phyloP scores from a whole-genome alignment of 2,797 vertebrate genomes.

The Sebastes taczanowskii region DNA sequence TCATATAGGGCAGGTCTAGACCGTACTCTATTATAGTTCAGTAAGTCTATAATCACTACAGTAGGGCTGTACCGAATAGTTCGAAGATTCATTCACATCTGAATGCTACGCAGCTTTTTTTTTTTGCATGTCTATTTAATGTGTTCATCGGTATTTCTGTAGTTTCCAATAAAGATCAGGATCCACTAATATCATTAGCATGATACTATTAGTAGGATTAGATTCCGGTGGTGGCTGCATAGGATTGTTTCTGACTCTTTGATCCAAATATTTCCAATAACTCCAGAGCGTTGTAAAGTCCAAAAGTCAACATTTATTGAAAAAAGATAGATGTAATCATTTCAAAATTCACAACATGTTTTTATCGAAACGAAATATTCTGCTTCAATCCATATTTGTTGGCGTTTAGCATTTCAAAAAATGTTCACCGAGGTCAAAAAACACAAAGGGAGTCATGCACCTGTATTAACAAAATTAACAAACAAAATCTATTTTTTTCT shows the following conservation, averaged over 20 bases:
- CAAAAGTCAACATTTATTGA: not conserved
- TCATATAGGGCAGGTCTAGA: no score
- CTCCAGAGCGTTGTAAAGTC: not conserved
- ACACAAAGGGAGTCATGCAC: not conserved
- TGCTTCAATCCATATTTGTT: not conserved
- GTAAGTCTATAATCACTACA: not conserved
- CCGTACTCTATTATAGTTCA: no score
- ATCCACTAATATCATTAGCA: no score
- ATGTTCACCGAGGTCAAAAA: not conserved
- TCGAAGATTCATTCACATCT: not conserved
- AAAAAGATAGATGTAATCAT: not conserved
- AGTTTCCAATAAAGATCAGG: no score
- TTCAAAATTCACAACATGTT: not conserved
- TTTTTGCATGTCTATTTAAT: no score
- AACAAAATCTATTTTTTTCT: no score
- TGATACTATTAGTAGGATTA: accelerated
- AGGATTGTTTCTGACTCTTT: no score
- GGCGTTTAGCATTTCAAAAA: not conserved
- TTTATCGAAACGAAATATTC: not conserved
- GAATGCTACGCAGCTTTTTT: no score
- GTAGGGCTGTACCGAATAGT: not conserved
- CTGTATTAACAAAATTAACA: not conserved
- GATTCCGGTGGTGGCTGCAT: no score
- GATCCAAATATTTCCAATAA: not conserved
- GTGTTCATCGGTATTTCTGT: no score